These are phyloP conservation scores for Heliconius charithonia DNA, from an alignment of 2,888 invertebrate species.

Conservation along the genomic window DNA sequence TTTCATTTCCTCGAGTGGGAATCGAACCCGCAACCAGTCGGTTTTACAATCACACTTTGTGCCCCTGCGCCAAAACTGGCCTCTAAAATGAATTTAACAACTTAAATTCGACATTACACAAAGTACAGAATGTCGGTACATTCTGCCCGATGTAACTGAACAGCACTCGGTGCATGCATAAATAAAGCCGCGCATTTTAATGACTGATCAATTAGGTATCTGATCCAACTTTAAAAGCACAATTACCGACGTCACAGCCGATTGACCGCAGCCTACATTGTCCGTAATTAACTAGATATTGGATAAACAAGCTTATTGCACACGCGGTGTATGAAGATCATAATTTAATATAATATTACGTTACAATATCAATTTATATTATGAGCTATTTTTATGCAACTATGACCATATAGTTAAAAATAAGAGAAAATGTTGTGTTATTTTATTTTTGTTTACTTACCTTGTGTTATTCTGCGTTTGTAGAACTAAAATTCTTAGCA, in stretches of 20 bases:
- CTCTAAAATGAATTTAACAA: neutral
- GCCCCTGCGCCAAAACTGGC: too few species aligned
- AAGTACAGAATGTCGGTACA: neutral
- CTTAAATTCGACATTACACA: neutral
- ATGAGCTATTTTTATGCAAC: neutral
- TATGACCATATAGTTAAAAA: neutral
- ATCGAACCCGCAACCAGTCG: too few species aligned
- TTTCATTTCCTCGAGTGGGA: too few species aligned
- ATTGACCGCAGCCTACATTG: conserved; percentile 59
- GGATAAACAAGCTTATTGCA: conserved; percentile 49
- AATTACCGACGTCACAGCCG: conserved; percentile 60
- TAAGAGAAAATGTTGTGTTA: neutral
- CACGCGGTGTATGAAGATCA: conserved; percentile 30
- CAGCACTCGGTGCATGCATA: conserved; percentile 41
- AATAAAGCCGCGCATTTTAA: conserved; percentile 57
- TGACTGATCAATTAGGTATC: conserved; percentile 61
- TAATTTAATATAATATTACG: conserved; percentile 28
- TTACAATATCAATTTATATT: conserved; percentile 15
- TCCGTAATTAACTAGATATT: conserved; percentile 60
- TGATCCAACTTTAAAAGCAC: conserved; percentile 66
- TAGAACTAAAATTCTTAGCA: neutral
- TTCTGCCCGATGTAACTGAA: conserved; percentile 34
- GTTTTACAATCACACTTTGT: too few species aligned
- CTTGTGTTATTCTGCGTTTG: too few species aligned
- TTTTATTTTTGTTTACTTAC: too few species aligned